phyloP scores from a whole-genome alignment of 2,113 vertebrate genomes.

The Coptodon rendalli region DNA sequence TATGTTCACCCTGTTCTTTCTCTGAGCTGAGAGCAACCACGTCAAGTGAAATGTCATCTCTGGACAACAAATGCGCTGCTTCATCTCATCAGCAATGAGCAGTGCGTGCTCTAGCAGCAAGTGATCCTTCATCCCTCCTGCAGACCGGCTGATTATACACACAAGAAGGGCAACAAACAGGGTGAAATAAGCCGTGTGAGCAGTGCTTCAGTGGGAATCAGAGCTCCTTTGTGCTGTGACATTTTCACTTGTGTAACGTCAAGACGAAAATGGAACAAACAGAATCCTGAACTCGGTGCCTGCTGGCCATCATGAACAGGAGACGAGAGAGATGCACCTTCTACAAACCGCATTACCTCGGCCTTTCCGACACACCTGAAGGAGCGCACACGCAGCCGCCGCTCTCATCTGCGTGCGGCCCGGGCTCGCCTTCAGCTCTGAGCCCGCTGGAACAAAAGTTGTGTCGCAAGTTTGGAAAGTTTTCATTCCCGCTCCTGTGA shows the following conservation, averaged over 20 bases:
- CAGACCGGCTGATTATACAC: not conserved
- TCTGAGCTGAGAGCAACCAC: not conserved
- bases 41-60: not conserved
- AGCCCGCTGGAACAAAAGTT: not conserved
- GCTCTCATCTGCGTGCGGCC: not conserved
- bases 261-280: not conserved
- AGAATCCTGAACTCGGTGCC: not conserved
- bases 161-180: not conserved
- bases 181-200: not conserved
- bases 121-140: accelerated
- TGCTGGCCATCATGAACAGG: not conserved
- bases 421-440: not conserved
- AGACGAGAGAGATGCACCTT: not conserved
- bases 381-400: accelerated
- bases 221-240: not conserved
- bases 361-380: not conserved
- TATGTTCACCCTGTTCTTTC: not conserved
- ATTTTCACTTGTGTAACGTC: not conserved
- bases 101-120: not conserved
- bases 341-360: not conserved
- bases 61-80: not conserved
- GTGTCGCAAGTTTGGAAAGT: not conserved
- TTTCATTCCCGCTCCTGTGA: not conserved
- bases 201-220: not conserved
- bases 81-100: not conserved